These are phyloP conservation scores for Alloscopus bannaensis DNA, from an alignment of 2,888 invertebrate genomes.

Conservation along the genomic window DNA sequence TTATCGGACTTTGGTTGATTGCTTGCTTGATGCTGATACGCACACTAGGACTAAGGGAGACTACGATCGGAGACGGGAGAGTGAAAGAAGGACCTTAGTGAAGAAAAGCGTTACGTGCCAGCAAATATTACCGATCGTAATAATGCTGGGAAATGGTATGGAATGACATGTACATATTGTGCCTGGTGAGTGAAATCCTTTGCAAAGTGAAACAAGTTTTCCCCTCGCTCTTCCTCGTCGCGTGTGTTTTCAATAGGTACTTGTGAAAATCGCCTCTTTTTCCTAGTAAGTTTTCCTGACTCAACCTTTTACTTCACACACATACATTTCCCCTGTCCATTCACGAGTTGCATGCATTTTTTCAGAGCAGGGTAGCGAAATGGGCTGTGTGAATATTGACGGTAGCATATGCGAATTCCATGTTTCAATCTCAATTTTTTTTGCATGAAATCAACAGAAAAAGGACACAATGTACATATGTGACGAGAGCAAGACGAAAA, in stretches of 20 bases:
- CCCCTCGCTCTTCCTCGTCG: background rate
- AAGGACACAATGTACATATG: background rate
- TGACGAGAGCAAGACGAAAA: background rate
- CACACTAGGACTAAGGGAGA: background rate
- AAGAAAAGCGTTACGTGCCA: constrained; percentile 20
- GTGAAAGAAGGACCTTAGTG: background rate
- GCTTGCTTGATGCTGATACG: constrained; percentile 3
- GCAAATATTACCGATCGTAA: constrained; percentile 22
- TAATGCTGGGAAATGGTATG: constrained; percentile 35
- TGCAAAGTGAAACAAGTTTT: background rate
- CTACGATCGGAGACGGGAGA: background rate
- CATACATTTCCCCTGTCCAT: too few relatives aligned
- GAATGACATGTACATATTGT: constrained; percentile 36
- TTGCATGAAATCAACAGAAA: background rate
- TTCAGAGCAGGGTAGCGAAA: background rate
- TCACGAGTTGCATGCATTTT: constrained; percentile 42
- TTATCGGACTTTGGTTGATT: constrained; percentile 16
- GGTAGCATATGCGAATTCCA: background rate
- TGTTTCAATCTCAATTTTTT: background rate
- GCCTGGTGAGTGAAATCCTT: background rate
- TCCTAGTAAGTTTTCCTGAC: background rate
- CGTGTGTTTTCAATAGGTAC: constrained; percentile 28
- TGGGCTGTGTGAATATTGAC: too few relatives aligned
- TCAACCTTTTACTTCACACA: constrained; percentile 10
- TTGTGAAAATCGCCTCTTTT: constrained; percentile 28